Base-by-base conservation (phyloP, 1,140 invertebrate genomes). In the Drosophila subpulchrella region DNA sequence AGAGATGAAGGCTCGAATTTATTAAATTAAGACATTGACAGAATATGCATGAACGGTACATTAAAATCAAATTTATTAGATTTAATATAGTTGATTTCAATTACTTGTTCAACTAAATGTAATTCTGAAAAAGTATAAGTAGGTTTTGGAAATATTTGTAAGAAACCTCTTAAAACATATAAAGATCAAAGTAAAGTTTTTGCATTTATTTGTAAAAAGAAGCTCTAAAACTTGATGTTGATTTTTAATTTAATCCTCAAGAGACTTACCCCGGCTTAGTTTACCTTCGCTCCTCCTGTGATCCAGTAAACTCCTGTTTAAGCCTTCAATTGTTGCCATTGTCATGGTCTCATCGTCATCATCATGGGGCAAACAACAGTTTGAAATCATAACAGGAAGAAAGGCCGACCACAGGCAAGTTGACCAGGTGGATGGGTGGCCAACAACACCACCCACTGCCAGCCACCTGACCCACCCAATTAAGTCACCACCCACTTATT, bases 351-450 rank as follows among this genome's bases (percentile, higher is more conserved):
- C 54, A 68, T 54, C 67, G 59, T 65, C 53, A 47, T 39, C 50
- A 58, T 50, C 12, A 46, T 46, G 32, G 11, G 50, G 38, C 32
- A 32, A 74, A 75, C 56, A 73, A 74, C 68, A 73, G 70, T 73
- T 73, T 79, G 38, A 54, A 79, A 79, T 73, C 67, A 73, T 61
- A 78, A 66, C 65, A 65, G 75, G 44, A 74, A 78, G 70, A 62
- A 59, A 44, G 50, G 67, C 57, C 59, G 42, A 50, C 54, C 57
- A 66, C 50, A 80, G 44, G 59, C 54, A 42, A 27, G 27, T 50
- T 44, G 34, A 60, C 30, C 36, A 38, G 44, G 50, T 53, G 50
- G 15, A 50, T 11, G 12, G 44, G 3, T 15, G 8, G 27, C 20
- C 20, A 20, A 8, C 30, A 8, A 20, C 2, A 8, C 63, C 30